Percentiles rank a stretch among this genome's conserved stretches.
Conservation (phyloP, 2,113 vertebrate genomes). For the Esox niger region DNA sequence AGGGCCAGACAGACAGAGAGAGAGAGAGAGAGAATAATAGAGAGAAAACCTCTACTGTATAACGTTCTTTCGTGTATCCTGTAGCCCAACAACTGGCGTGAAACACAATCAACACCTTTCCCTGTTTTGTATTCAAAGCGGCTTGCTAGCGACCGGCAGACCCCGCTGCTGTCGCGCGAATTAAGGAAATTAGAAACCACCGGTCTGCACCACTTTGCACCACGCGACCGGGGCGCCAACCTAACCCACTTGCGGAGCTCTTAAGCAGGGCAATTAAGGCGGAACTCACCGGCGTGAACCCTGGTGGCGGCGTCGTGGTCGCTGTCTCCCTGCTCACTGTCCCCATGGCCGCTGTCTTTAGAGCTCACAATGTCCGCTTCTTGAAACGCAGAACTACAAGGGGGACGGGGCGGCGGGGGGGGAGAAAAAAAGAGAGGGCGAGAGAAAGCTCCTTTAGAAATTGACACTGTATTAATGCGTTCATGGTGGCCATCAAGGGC, state of each 20-base stretch:
- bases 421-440: conserved; percentile 17
- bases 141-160: conserved; percentile 19
- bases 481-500: conserved; percentile 52
- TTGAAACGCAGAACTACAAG: conserved; percentile 92
- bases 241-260: conserved; percentile 20
- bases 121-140: conserved; percentile 36
- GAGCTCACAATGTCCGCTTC: conserved; percentile 99
- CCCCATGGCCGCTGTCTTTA: conserved; percentile 98
- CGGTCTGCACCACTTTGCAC: conserved; percentile 37
- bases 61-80: conserved; percentile 33
- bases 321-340: conserved; percentile 99
- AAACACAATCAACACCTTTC: conserved; percentile 62
- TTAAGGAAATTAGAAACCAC: conserved; percentile 70
- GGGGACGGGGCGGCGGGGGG: neutral
- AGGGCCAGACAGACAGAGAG: no score
- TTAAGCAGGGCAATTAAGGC: conserved; percentile 32
- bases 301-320: conserved; percentile 98
- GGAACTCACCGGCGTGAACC: conserved; percentile 91
- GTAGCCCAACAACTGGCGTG: conserved; percentile 46
- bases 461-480: conserved; percentile 48
- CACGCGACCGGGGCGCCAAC: conserved; percentile 48
- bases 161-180: conserved; percentile 44
- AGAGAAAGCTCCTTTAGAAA: conserved; percentile 20
- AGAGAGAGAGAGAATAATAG: neutral
- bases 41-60: conserved; percentile 15